Evolutionary conservation across 2,888 invertebrate genomes (phyloP).

Genomic region (Caenorhabditis sulstoni): DNA sequence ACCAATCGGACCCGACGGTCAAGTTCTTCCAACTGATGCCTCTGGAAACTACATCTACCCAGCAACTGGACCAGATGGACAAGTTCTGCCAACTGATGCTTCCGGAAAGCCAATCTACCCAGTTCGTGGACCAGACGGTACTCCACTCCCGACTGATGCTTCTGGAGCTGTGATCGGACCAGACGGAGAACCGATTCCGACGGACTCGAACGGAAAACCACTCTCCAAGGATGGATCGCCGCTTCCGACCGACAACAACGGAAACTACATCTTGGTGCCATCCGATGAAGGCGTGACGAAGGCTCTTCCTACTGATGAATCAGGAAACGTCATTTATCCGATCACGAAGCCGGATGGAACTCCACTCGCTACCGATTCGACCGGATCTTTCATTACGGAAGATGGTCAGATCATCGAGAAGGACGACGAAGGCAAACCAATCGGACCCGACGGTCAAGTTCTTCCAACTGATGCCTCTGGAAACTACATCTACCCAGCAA

Average conservation of each 20-base stretch:
- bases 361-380: conserved; percentile 54
- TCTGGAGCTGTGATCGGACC: conserved; percentile 57
- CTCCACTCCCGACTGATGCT: conserved; percentile 50
- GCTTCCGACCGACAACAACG: conserved; percentile 65
- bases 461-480: conserved; percentile 57
- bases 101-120: conserved; percentile 52
- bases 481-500: conserved; percentile 24
- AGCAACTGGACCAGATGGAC: conserved; percentile 58
- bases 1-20: conserved; percentile 69
- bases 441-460: conserved; percentile 19
- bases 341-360: conserved; percentile 22
- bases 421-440: conserved; percentile 8
- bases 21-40: conserved; percentile 55
- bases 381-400: conserved; percentile 40
- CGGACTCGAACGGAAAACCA: conserved; percentile 52
- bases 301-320: conserved; percentile 41
- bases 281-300: conserved; percentile 7
- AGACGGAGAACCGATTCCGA: conserved; percentile 56
- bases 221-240: conserved; percentile 56
- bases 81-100: conserved; percentile 57
- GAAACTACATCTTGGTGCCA: conserved; percentile 56
- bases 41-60: conserved; percentile 61
- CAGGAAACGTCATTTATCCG: conserved; percentile 55
- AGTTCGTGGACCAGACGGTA: conserved; percentile 48
- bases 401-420: conserved; percentile 3